Percentiles rank a stretch among this genome's conserved stretches.
Conservation (phyloP, 2,797 vertebrate species). For the Galaxias olidus region DNA sequence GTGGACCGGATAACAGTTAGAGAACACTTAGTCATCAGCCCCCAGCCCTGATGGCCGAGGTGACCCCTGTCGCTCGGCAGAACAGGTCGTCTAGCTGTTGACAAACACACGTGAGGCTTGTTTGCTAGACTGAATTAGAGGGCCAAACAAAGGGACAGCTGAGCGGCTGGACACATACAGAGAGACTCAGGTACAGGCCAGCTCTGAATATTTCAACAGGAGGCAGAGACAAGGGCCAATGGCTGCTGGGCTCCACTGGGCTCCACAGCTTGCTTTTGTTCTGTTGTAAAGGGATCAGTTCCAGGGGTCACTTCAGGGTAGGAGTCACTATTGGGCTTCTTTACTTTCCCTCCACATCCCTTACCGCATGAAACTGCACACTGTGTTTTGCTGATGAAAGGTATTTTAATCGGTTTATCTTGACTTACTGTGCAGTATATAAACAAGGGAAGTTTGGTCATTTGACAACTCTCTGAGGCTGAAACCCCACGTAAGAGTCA, state of each 20-base stretch:
- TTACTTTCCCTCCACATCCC: too few species aligned
- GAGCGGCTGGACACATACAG: constrained; percentile 7
- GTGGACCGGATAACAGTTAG: constrained; percentile 34
- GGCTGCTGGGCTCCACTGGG: neutral
- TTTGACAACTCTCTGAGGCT: too few species aligned
- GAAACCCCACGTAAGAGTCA: too few species aligned
- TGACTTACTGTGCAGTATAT: too few species aligned
- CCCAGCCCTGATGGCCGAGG: constrained; percentile 25
- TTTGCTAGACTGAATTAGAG: constrained; percentile 19
- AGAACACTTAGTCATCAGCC: constrained; percentile 16
- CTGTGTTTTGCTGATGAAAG: too few species aligned
- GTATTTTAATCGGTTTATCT: too few species aligned
- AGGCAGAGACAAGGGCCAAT: constrained; percentile 19
- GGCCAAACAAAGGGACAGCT: constrained; percentile 24
- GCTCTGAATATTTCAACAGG: constrained; percentile 54
- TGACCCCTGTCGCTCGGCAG: constrained; percentile 1
- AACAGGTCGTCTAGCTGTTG: constrained; percentile 2
- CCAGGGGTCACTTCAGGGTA: too few species aligned
- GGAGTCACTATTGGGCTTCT: too few species aligned
- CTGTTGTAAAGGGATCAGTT: too few species aligned
- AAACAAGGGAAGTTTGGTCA: too few species aligned
- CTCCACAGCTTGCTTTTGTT: too few species aligned
- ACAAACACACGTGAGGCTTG: constrained; percentile 4
- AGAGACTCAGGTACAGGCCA: constrained; percentile 32
- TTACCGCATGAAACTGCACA: too few species aligned